Evolutionary conservation across 1,140 invertebrate genomes (phyloP).

Genomic region (Streblospio benedicti): DNA sequence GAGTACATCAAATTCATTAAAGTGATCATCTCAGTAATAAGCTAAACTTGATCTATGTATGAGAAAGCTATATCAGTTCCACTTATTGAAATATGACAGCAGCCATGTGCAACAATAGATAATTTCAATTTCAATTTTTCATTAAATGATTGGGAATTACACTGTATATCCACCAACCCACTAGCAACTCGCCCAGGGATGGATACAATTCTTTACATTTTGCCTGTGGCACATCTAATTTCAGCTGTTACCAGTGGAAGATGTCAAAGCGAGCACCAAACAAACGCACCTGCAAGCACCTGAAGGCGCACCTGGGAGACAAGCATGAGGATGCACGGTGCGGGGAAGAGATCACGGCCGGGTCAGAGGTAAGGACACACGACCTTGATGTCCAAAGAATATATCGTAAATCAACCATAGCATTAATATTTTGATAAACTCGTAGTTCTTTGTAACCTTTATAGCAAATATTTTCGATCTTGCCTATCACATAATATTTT

Average conservation of each 20-base stretch:
- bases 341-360: slow-evolving; percentile 20
- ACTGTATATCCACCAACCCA: neutral
- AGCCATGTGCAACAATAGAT: neutral
- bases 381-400: slow-evolving; percentile 15
- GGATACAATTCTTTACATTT: too few species aligned
- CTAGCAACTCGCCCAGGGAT: too few species aligned
- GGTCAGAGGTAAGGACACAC: slow-evolving; percentile 22
- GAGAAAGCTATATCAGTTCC: neutral
- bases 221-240: too few species aligned
- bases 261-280: slow-evolving; percentile 25
- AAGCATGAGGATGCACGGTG: slow-evolving; percentile 28
- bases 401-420: slow-evolving; percentile 34
- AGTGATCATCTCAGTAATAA: neutral
- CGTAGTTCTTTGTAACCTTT: neutral
- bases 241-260: slow-evolving; percentile 31
- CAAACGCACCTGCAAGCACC: slow-evolving; percentile 36
- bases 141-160: neutral
- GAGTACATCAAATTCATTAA: neutral
- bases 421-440: slow-evolving; percentile 39
- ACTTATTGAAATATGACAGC: neutral
- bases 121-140: neutral
- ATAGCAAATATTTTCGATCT: neutral
- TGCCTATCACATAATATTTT: neutral
- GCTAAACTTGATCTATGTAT: neutral
- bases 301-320: slow-evolving; percentile 33